Evolutionary conservation across 2,888 invertebrate species (phyloP).

Genomic region (Timema cristinae): DNA sequence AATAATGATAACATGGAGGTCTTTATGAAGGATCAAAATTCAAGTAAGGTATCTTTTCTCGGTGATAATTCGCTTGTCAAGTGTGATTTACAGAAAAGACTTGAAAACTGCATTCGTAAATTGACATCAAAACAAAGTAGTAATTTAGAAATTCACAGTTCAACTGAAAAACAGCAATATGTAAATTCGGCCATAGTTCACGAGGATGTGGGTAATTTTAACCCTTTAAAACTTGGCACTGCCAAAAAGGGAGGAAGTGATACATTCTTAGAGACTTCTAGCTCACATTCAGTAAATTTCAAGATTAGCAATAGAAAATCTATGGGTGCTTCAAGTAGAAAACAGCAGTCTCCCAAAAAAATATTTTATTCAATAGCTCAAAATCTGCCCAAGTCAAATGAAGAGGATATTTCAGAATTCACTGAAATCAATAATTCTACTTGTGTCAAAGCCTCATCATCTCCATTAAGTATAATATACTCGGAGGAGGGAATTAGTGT

Average conservation of each 20-base stretch:
- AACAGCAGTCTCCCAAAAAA: conserved; percentile 32
- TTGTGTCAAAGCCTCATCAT: too few relatives aligned
- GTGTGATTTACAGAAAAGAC: conserved; percentile 34
- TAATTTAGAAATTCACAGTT: background rate
- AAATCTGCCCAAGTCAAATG: too few relatives aligned
- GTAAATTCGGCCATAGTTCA: background rate
- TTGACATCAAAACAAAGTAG: conserved; percentile 23
- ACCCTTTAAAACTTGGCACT: conserved; percentile 40
- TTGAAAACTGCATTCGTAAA: conserved; percentile 35
- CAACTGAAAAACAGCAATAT: background rate
- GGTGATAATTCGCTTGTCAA: conserved; percentile 29
- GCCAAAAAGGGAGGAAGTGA: conserved; percentile 39
- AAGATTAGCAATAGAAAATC: background rate
- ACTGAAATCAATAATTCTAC: too few relatives aligned
- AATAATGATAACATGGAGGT: background rate
- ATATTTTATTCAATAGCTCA: conserved; percentile 15
- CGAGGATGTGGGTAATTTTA: conserved; percentile 35
- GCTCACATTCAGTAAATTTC: too few relatives aligned
- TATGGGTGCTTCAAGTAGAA: conserved; percentile 28
- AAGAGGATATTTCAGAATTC: too few relatives aligned
- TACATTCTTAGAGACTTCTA: too few relatives aligned
- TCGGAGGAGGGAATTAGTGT: too few relatives aligned
- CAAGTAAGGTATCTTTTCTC: conserved; percentile 7
- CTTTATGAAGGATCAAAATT: background rate
- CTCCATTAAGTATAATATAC: too few relatives aligned